Evolutionary conservation across 1,140 invertebrate species (phyloP), one percentile per base, ranked within the genome.

Genomic region (Ceratosolen fusciceps): DNA sequence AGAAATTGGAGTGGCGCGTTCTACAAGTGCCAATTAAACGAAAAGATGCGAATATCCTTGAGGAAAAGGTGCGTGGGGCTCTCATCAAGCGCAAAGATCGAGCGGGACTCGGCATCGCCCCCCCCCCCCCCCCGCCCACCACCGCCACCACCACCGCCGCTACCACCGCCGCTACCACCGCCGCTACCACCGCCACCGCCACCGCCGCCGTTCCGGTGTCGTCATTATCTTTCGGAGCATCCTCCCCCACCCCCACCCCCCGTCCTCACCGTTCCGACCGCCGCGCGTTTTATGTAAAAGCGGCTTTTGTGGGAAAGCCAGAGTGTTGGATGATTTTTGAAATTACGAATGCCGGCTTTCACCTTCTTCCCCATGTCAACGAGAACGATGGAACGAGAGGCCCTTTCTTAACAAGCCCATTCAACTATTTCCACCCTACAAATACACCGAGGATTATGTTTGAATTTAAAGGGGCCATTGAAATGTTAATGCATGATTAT

Each of bases 11-110:
- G 78, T 70, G 65, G 78, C 72, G 65, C 78, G 74, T 74, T 68
- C 78, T 39, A 71, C 65, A 75, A 80, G 73, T 80, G 76, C 56
- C 74, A 77, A 71, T 78, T 77, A 74, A 81, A 78, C 70, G 60
- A 52, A 43, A 81, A 67, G 68, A 78, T 56, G 77, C 56, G 58
- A 73, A 78, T 65, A 72, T 47, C 56, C 47, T 47, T 26, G 2
- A 31, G 39, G 24, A 24, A 76, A 34, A 67, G 39, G 21, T 67
- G 9, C 74, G 39, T 43, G 21, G 16, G 10, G 14, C 34, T 39
- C 31, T 74, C 54, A n/a, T 72, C 26, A 24, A 54, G 29, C 70
- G 34, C 43, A 71, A 31, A 71, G 68, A 24, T 60, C 34, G 39
- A 29, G 58, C 34, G 39, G n/a, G 58, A 39, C 72, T 74, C 54